These are phyloP conservation scores for Hyperoodon ampullatus DNA, from an alignment of 2,113 vertebrate genomes.

Conservation along the genomic window DNA sequence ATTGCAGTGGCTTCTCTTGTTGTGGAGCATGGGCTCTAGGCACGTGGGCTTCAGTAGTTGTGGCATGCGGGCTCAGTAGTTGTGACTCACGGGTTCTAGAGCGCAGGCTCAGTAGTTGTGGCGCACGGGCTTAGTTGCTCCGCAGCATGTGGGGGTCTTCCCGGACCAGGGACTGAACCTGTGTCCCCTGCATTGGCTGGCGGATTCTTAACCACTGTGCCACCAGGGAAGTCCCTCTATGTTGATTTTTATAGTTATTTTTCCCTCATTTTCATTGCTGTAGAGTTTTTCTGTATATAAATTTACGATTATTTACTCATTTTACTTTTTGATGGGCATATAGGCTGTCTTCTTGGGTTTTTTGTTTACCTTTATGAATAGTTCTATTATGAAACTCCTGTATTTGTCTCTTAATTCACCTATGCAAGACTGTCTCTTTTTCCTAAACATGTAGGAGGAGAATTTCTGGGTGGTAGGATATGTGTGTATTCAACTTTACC, in stretches of 20 bases:
- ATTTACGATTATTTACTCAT: not conserved
- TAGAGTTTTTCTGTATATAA: not conserved
- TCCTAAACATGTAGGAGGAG: not conserved
- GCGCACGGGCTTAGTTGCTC: no score
- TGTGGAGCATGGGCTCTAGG: no score
- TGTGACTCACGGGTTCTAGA: no score
- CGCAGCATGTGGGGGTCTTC: no score
- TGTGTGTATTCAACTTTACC: not conserved
- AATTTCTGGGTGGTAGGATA: not conserved
- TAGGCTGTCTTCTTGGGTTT: not conserved
- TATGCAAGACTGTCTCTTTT: not conserved
- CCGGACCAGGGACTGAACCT: no score
- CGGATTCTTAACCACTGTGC: no score
- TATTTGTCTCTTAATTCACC: not conserved
- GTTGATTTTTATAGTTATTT: not conserved
- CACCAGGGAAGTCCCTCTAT: not conserved
- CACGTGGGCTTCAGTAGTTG: no score
- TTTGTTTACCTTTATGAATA: not conserved
- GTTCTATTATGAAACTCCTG: not conserved
- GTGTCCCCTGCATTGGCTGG: no score
- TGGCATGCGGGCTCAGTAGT: no score
- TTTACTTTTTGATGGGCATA: not conserved
- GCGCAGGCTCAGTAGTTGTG: no score
- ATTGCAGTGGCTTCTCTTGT: no score
- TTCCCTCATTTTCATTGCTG: not conserved